Conservation (phyloP, 2,888 invertebrate genomes). For the Dyspetes luteomarginatus region DNA sequence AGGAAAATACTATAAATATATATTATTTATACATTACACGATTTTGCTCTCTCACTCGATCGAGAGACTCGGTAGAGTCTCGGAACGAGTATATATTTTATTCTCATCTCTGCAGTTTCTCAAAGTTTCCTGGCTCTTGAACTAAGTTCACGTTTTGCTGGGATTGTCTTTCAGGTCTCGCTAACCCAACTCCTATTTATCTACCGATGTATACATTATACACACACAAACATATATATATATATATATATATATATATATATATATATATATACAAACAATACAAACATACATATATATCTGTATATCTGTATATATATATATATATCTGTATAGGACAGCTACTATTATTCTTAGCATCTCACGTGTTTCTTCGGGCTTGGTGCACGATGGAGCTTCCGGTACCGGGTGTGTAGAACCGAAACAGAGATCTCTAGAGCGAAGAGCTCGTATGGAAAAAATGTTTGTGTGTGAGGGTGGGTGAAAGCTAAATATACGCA, state of each 20-base stretch:
- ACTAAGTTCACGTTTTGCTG: background rate
- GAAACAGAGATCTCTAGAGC: conserved; percentile 15
- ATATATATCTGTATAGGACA: background rate
- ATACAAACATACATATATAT: background rate
- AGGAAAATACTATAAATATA: background rate
- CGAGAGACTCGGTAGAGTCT: too few relatives aligned
- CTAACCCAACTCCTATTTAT: conserved; percentile 12
- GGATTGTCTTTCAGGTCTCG: background rate
- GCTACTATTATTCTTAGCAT: conserved; percentile 50
- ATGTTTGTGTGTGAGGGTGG: conserved; percentile 5
- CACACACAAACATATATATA: too few relatives aligned
- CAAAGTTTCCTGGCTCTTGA: conserved; percentile 18
- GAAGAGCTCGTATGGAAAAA: background rate
- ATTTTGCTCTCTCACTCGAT: conserved; percentile 7
- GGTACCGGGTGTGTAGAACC: conserved; percentile 1
- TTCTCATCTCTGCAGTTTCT: conserved; percentile 19
- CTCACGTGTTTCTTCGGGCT: conserved; percentile 34
- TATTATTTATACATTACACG: too few relatives aligned
- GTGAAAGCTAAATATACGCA: background rate
- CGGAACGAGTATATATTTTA: too few relatives aligned
- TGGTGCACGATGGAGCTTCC: conserved; percentile 37
- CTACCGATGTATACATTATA: background rate
- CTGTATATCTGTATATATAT: background rate
- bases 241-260: background rate
- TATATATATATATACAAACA: background rate